Evolutionary conservation across 2,113 vertebrate species (phyloP), one percentile per base, ranked within the genome.

Genomic region (Aleadryas rufinucha): DNA sequence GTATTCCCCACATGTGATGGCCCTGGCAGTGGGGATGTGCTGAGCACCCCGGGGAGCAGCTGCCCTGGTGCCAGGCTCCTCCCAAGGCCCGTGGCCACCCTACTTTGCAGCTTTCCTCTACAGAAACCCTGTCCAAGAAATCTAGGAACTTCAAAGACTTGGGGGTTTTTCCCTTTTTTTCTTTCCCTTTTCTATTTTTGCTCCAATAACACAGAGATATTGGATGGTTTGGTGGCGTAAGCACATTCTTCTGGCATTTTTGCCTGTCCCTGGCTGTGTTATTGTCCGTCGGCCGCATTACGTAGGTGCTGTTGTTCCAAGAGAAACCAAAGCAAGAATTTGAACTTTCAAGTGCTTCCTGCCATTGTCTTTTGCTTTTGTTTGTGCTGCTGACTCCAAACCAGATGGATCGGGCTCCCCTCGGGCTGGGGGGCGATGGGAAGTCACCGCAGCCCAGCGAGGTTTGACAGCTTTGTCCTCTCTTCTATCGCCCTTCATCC

Each of bases 331-430:
- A 94, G 92, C 70, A 97, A 94, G 93, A 97, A 98, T 97, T 89
- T 96, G 95, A 97, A 91, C 93, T 97, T 96, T 96, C 93, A 96
- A 97, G 96, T 96, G 97, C 95, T 98, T 98, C 97, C 97, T 97
- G 77, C 91, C 85, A 97, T 97, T 97, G 97, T 97, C 81, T 95
- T 95, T 90, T 77, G 83, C 95, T 96, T 97, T 96, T 97, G 96
- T 98, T 96, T 97, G 93, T 45, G 77, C 86, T 93, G 60, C 84
- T 91, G 97, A 94, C 97, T 97, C 95, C 95, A 92, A 94, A 97
- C 82, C 97, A 98, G 96, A 95, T 95, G 95, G 95, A 96, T 95
- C 23, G 35, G 80, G 83, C 95, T 96, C 95, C 95, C 76, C 92
- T 96, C 84, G 0, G 66, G 65, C 90, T 72, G 3, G 11, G 90